Evolutionary conservation across 2,797 vertebrate genomes (phyloP), one percentile per base, ranked within the genome.

Genomic region (Xiphophorus birchmanni): DNA sequence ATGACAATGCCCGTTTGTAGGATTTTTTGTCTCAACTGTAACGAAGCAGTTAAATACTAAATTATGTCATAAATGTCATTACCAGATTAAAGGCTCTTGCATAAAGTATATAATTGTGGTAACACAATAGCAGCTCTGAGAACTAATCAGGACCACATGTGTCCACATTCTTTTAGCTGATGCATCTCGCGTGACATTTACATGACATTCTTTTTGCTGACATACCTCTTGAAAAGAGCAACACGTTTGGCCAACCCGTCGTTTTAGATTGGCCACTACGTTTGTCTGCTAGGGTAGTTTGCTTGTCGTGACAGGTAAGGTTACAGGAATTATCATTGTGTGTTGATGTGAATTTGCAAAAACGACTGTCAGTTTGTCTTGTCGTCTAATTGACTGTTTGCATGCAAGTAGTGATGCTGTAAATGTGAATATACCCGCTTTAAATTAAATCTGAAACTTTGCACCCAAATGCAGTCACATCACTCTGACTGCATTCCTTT

Each of bases 151-250:
- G 40, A 23, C 12, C 40, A 44, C 67, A n/a, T 71, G 67, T 44
- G 40, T 71, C 42, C 67, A n/a, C 67, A 71, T n/a, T 71, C 67
- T 44, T 71, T n/a, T n/a, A 71, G 67, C 67, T 26, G 67, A 71
- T 71, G 23, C 5, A 13, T 71, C 67, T 42, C 23, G 5, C 5
- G 40, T 71, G 67, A 71, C 40, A 15, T 26, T 71, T 71, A n/a
- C 40, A 71, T 71, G 40, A 42, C 40, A 71, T 44, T 42, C 26
- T 42, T 26, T 71, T 21, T 44, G 23, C 67, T 71, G 40, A 71
- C 67, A 44, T 71, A n/a, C 23, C 67, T 71, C 67, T 44, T 44
- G n/a, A 15, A 40, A 44, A 44, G 40, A 71, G 13, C 23, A n/a
- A n/a, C 67, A 44, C 67, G 15, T 71, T 42, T 21, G 63, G 35